These are phyloP conservation scores for Hemitrygon akajei DNA, from an alignment of 2,797 vertebrate genomes.

Conservation along the genomic window DNA sequence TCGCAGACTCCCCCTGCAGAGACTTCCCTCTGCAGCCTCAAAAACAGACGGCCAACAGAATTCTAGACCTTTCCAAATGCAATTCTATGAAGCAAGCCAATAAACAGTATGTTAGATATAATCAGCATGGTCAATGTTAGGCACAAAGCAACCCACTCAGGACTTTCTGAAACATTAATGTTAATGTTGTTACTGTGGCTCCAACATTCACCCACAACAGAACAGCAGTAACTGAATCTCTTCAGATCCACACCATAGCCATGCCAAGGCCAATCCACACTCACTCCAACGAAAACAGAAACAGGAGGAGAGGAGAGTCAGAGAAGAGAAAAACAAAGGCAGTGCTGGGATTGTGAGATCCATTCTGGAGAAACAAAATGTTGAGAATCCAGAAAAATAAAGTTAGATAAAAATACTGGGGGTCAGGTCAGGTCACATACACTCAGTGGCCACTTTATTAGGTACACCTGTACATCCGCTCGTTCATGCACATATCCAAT, in stretches of 20 bases:
- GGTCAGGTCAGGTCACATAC: too few relatives aligned
- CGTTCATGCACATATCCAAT: too few relatives aligned
- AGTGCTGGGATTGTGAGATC: too few relatives aligned
- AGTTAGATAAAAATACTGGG: too few relatives aligned
- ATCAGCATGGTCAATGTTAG: not conserved
- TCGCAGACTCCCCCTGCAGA: not conserved
- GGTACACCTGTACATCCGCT: too few relatives aligned
- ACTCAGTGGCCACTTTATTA: too few relatives aligned
- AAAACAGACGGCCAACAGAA: not conserved
- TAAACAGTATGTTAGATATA: not conserved
- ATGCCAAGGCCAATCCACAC: not conserved
- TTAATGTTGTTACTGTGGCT: not conserved
- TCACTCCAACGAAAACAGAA: too few relatives aligned
- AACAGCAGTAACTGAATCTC: not conserved
- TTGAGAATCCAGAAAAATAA: too few relatives aligned
- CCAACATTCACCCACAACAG: not conserved
- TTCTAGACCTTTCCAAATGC: not conserved
- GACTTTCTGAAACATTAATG: not conserved
- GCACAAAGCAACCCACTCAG: not conserved
- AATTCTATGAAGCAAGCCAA: not conserved
- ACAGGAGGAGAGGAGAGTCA: too few relatives aligned
- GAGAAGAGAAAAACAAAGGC: too few relatives aligned
- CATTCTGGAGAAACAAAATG: too few relatives aligned
- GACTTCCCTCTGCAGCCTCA: not conserved
- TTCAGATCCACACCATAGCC: not conserved